Evolutionary conservation across 2,888 invertebrate species (phyloP).

Genomic region (Morpho helenor): DNA sequence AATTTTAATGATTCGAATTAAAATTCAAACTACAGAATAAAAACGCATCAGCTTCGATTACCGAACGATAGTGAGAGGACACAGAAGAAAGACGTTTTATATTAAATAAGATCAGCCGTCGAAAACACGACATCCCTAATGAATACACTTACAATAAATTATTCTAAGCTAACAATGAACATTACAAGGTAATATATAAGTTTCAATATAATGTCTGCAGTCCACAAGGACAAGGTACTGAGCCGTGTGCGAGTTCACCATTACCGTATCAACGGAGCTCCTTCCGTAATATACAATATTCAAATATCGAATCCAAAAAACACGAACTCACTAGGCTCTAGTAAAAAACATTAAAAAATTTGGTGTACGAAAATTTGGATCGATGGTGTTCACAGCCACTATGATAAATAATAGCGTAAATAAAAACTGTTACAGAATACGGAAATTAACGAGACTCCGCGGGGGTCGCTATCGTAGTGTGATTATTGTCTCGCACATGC

Average conservation of each 20-base stretch:
- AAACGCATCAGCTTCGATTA: slow-evolving; percentile 44
- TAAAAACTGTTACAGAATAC: slow-evolving; percentile 10
- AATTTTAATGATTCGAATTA: slow-evolving; percentile 27
- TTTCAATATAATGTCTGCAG: slow-evolving; percentile 49
- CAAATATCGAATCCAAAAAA: slow-evolving; percentile 47
- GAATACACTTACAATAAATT: slow-evolving; percentile 70
- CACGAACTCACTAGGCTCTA: slow-evolving; percentile 48
- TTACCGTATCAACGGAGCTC: slow-evolving; percentile 46
- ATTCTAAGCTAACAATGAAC: slow-evolving; percentile 73
- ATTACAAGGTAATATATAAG: slow-evolving; percentile 57
- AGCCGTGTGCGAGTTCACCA: slow-evolving; percentile 62
- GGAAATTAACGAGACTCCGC: slow-evolving; percentile 24
- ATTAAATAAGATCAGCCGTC: slow-evolving; percentile 43
- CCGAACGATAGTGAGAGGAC: slow-evolving; percentile 62
- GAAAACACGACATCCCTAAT: slow-evolving; percentile 65
- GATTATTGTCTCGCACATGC: slow-evolving; percentile 75
- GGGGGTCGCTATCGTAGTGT: slow-evolving; percentile 27
- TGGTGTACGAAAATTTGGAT: slow-evolving; percentile 55
- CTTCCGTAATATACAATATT: slow-evolving; percentile 42
- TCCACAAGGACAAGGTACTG: slow-evolving; percentile 65
- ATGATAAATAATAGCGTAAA: slow-evolving; percentile 33
- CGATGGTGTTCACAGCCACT: slow-evolving; percentile 73
- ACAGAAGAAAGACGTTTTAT: slow-evolving; percentile 43
- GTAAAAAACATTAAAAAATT: slow-evolving; percentile 51
- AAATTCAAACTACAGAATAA: slow-evolving; percentile 27